Percentiles rank a stretch among this genome's conserved stretches.
phyloP scores from a whole-genome alignment of 2,797 vertebrate genomes.

The Hemibagrus guttatus region DNA sequence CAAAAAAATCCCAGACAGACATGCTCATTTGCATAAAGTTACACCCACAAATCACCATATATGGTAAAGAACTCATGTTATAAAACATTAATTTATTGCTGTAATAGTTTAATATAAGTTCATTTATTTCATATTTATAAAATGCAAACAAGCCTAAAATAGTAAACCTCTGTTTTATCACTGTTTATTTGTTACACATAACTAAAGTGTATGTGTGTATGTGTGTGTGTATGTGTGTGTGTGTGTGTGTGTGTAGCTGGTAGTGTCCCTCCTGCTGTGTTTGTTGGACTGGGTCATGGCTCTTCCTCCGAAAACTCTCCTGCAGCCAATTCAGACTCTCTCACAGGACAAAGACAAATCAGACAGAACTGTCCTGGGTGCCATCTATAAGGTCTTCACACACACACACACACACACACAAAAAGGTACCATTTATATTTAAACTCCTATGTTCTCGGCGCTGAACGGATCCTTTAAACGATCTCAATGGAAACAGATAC shows the following conservation, averaged over 20 bases:
- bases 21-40: neutral
- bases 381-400: slow-evolving; percentile 89
- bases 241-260: slow-evolving; percentile 77
- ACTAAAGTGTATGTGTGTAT: neutral
- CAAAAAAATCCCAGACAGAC: neutral
- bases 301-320: slow-evolving; percentile 88
- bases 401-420: slow-evolving; percentile 18
- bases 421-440: neutral
- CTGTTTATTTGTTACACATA: neutral
- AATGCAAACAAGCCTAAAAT: neutral
- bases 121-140: neutral
- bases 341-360: slow-evolving; percentile 85
- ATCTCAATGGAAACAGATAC: neutral
- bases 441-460: neutral
- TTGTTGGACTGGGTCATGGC: slow-evolving; percentile 99
- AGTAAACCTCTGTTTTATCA: neutral
- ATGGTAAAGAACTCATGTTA: neutral
- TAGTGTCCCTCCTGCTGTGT: slow-evolving; percentile 94
- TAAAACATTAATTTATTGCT: neutral
- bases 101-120: neutral
- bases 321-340: slow-evolving; percentile 83
- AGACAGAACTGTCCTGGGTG: slow-evolving; percentile 91
- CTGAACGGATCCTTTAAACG: neutral
- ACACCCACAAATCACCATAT: neutral
- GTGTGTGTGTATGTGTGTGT: slow-evolving; percentile 35